A percentile compares a stretch with the other conserved stretches of the same genome.
phyloP scores from a whole-genome alignment of 2,113 vertebrate genomes.

The Perca fluviatilis region DNA sequence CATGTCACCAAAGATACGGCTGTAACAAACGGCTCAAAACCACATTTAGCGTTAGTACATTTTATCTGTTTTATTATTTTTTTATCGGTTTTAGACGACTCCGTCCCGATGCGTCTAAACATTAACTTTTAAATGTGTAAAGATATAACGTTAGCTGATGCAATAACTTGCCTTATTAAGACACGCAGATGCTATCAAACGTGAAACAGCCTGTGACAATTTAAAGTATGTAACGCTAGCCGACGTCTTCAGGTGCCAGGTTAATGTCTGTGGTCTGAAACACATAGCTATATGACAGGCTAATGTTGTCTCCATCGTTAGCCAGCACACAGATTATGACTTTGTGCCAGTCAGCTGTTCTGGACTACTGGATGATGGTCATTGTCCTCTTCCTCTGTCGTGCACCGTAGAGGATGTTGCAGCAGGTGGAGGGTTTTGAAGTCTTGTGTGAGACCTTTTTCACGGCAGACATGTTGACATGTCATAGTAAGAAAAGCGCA shows the following conservation, averaged over 20 bases:
- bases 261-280: background rate
- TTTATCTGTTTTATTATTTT: too few relatives aligned
- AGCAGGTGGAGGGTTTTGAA: background rate
- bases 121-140: background rate
- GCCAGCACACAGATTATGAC: too few relatives aligned
- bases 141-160: slow-evolving; percentile 7
- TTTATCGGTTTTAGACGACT: background rate
- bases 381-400: background rate
- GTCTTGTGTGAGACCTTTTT: background rate
- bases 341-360: too few relatives aligned
- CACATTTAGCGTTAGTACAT: background rate
- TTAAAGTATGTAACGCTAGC: background rate
- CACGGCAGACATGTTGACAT: too few relatives aligned
- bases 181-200: background rate
- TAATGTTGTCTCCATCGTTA: too few relatives aligned
- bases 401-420: background rate
- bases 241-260: background rate
- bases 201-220: background rate
- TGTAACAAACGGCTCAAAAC: too few relatives aligned
- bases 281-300: background rate
- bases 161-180: slow-evolving; percentile 13
- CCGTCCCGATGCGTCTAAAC: background rate
- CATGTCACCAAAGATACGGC: too few relatives aligned
- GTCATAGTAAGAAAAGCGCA: too few relatives aligned
- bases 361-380: background rate